Evolutionary conservation across 2,113 vertebrate genomes (phyloP).

Genomic region (Poeciliopsis prolifica): DNA sequence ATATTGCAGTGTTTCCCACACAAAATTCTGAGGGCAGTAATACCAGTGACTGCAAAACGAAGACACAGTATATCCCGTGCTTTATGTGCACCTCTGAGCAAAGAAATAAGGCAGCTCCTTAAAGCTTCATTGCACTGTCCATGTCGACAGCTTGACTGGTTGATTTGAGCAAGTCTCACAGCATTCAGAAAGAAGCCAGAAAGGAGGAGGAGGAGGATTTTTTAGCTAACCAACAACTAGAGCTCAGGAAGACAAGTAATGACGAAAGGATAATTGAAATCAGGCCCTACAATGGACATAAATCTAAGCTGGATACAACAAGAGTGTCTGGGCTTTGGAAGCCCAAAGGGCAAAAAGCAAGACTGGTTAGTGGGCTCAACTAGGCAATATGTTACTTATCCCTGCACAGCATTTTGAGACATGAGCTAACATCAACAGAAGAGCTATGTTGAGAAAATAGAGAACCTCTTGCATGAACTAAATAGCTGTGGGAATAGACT

Average conservation of each 20-base stretch:
- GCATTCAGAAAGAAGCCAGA: conserved; percentile 43
- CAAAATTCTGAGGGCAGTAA: conserved; percentile 30
- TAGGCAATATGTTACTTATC: conserved; percentile 48
- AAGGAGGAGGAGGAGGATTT: conserved; percentile 32
- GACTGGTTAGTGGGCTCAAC: conserved; percentile 32
- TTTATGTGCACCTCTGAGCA: conserved; percentile 53
- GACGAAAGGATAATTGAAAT: conserved; percentile 44
- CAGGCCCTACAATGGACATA: conserved; percentile 8
- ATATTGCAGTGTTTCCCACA: conserved; percentile 46
- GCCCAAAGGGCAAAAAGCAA: conserved; percentile 33
- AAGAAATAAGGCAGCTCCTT: conserved; percentile 48
- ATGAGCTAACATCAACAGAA: conserved; percentile 55
- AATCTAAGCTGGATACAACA: conserved; percentile 22
- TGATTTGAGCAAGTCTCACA: conserved; percentile 50
- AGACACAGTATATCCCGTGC: conserved; percentile 45
- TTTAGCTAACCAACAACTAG: conserved; percentile 38
- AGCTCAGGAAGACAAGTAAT: conserved; percentile 24
- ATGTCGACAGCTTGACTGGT: conserved; percentile 51
- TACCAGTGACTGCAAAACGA: conserved; percentile 31
- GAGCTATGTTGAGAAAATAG: conserved; percentile 18
- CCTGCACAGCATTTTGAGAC: conserved; percentile 35
- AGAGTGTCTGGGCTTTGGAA: conserved; percentile 14
- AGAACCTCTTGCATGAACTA: conserved; percentile 50
- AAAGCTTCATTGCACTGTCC: conserved; percentile 39
- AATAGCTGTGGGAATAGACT: conserved; percentile 37